phyloP scores from a whole-genome alignment of 2,888 invertebrate species.

The Tanypteryx hageni region DNA sequence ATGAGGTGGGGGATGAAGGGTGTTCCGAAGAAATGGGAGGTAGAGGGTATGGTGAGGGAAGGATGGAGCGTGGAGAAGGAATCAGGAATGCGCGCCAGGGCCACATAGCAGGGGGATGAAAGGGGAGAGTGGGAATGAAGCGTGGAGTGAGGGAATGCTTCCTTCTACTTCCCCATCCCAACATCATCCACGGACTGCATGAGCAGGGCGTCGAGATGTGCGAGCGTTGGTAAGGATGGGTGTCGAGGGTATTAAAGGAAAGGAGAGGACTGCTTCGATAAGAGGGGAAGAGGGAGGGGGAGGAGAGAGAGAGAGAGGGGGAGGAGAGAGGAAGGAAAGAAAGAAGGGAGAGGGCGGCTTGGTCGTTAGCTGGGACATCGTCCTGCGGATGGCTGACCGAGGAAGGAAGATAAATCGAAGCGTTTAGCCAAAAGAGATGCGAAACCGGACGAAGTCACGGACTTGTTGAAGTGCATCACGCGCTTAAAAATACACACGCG shows the following conservation, averaged over 20 bases:
- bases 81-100: not conserved
- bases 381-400: conserved; percentile 23
- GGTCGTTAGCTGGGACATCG: conserved; percentile 25
- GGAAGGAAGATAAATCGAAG: conserved; percentile 20
- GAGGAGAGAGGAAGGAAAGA: not conserved
- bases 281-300: not conserved
- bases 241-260: no score
- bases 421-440: conserved; percentile 26
- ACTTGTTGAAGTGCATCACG: conserved; percentile 11
- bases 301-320: not conserved
- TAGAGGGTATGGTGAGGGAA: not conserved
- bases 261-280: not conserved
- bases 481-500: conserved; percentile 11
- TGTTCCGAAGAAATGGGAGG: no score
- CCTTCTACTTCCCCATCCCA: not conserved
- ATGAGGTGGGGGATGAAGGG: no score
- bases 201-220: conserved; percentile 5
- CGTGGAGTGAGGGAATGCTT: not conserved
- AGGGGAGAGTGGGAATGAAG: not conserved
- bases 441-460: conserved; percentile 29
- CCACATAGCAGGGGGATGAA: not conserved
- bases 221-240: not conserved
- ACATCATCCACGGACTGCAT: not conserved
- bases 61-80: not conserved
- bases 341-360: not conserved